phyloP scores from a whole-genome alignment of 2,797 vertebrate genomes.

The Tokudaia tokunoshimensis region DNA sequence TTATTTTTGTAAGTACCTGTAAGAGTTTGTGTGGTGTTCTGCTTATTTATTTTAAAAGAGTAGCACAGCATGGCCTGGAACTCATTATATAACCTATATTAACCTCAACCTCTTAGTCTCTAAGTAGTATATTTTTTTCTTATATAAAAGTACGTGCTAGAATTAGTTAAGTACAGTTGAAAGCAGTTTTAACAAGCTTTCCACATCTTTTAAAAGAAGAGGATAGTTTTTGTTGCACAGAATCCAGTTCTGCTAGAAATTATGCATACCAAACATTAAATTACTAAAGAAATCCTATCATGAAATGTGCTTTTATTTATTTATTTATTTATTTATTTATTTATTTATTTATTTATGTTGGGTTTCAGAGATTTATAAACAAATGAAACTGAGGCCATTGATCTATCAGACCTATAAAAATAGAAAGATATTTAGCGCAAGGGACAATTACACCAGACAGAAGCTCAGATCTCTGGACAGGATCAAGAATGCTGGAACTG shows the following conservation, averaged over 20 bases:
- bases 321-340: too few species aligned
- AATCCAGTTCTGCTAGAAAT: not conserved
- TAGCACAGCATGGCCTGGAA: not conserved
- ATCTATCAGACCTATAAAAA: not conserved
- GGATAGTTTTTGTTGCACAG: not conserved
- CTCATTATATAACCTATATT: not conserved
- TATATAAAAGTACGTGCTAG: not conserved
- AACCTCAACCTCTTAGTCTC: not conserved
- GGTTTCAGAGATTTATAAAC: not conserved
- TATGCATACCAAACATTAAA: not conserved
- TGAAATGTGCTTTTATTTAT: not conserved
- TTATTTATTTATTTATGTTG: too few species aligned
- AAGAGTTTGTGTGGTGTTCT: not conserved
- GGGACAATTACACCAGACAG: not conserved
- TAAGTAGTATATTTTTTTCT: not conserved
- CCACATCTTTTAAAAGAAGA: not conserved
- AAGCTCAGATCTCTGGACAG: not conserved
- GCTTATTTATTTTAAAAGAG: not conserved
- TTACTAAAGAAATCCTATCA: not conserved
- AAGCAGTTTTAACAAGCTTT: not conserved
- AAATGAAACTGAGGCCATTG: not conserved
- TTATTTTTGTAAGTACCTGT: not conserved
- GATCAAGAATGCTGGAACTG: too few species aligned
- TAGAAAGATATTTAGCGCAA: not conserved
- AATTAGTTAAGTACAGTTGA: not conserved